Conservation (phyloP, 2,888 invertebrate genomes). For the Tetramorium bicarinatum region DNA sequence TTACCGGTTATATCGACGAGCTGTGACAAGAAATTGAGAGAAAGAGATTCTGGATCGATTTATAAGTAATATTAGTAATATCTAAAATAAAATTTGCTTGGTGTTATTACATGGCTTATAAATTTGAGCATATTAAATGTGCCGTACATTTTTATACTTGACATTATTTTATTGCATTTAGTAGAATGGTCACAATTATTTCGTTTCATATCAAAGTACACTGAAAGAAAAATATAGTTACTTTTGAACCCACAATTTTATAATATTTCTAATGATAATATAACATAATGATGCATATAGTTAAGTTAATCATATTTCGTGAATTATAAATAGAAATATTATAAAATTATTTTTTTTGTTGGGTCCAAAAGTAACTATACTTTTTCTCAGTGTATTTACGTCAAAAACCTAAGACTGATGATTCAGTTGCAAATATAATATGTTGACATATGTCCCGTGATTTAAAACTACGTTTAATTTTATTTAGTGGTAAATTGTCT, state of each 20-base stretch:
- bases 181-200: not conserved
- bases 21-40: not conserved
- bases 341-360: too few relatives aligned
- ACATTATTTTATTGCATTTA: conserved; percentile 2
- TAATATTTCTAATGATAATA: too few relatives aligned
- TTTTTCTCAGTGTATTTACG: not conserved
- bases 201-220: not conserved
- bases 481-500: not conserved
- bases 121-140: not conserved
- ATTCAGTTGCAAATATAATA: not conserved
- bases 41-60: not conserved
- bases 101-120: not conserved
- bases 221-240: too few relatives aligned
- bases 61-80: not conserved
- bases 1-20: not conserved
- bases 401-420: not conserved
- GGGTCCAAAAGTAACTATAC: too few relatives aligned
- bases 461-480: conserved; percentile 7
- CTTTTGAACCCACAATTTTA: too few relatives aligned
- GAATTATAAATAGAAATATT: too few relatives aligned
- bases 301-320: too few relatives aligned
- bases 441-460: too few relatives aligned
- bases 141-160: not conserved
- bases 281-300: too few relatives aligned
- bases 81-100: not conserved